Base-by-base conservation (phyloP, 2,113 vertebrate species). In the Xenus cinereus region DNA sequence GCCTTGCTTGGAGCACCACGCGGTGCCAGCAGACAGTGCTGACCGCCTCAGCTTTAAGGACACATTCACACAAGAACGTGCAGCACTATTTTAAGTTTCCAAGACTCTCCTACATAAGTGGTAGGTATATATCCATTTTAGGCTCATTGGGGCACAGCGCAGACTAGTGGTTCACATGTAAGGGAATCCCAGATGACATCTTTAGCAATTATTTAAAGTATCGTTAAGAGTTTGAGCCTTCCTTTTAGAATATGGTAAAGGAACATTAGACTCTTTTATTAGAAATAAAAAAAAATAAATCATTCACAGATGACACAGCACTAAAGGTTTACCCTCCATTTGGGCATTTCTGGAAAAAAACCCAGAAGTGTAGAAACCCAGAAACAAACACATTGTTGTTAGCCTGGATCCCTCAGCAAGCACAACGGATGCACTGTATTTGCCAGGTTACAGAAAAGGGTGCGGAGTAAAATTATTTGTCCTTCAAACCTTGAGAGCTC, bases 361-460 rank as follows among this genome's bases (percentile, higher is more conserved):
- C 0, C 2, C 41, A 43, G 37, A 71, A 67, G 16, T 9, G 7
- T 8, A 93, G 71, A 88, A 94, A 92, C 12, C 18, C 35, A 57
- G 57, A 93, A 87, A 89, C 32, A 95, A 94, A 56, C 46, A 41
- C 11, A 32, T 27, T 66, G 9, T 53, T 93, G 35, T 91, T 85
- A 90, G 46, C 22, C 12, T 35, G 62, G 15, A 48, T 85, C 35
- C 30, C 37, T 62, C 48, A 59, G 39, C 59, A 68, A 66, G 67
- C 67, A 95, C 82, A 94, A 94, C 66, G 77, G 71, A 93, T 76
- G 33, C 39, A 60, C 62, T 95, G 67, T 97, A 69, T 87, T 90
- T 85, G 35, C 39, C 33, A 90, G 56, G 46, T 88, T 94, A 83
- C 43, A 90, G 48, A 85, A 89, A 56, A 89, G 48, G 48, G 78